Conservation (phyloP, 1,140 invertebrate species). For the Neodiprion fabricii region DNA sequence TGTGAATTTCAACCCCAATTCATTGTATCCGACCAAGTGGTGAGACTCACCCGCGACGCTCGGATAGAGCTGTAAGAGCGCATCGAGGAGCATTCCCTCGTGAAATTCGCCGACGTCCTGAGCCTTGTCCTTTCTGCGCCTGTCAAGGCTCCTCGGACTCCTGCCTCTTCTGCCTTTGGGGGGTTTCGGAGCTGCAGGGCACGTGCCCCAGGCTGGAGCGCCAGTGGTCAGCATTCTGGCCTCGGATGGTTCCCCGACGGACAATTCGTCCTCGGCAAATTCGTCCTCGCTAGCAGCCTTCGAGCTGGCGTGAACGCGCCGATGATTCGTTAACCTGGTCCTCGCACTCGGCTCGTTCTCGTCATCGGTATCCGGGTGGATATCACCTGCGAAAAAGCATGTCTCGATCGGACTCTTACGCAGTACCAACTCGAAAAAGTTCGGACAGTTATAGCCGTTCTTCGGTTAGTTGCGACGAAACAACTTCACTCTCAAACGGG, state of each 20-base stretch:
- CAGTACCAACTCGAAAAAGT: too few relatives aligned
- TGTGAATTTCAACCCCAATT: too few relatives aligned
- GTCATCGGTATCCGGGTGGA: slow-evolving; percentile 61
- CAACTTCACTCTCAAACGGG: too few relatives aligned
- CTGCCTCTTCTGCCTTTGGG: slow-evolving; percentile 59
- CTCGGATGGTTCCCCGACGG: slow-evolving; percentile 62
- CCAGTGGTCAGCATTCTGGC: slow-evolving; percentile 57
- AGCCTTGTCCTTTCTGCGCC: slow-evolving; percentile 58
- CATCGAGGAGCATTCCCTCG: slow-evolving; percentile 71
- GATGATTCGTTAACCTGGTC: slow-evolving; percentile 47
- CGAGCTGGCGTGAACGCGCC: slow-evolving; percentile 49
- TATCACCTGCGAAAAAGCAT: slow-evolving; percentile 38
- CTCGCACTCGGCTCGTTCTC: slow-evolving; percentile 63
- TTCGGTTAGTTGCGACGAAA: too few relatives aligned
- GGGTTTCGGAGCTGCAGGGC: slow-evolving; percentile 53
- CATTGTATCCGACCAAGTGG: too few relatives aligned
- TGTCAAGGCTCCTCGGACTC: slow-evolving; percentile 66
- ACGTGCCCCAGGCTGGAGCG: slow-evolving; percentile 56
- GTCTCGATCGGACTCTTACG: neutral
- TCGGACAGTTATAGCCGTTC: too few relatives aligned
- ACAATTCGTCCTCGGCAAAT: slow-evolving; percentile 73
- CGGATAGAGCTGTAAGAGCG: slow-evolving; percentile 61
- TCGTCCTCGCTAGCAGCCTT: slow-evolving; percentile 71
- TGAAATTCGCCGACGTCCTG: slow-evolving; percentile 65
- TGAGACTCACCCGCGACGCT: slow-evolving; percentile 57